These are phyloP conservation scores for Hedya salicella DNA, from an alignment of 2,888 invertebrate species.

Conservation along the genomic window DNA sequence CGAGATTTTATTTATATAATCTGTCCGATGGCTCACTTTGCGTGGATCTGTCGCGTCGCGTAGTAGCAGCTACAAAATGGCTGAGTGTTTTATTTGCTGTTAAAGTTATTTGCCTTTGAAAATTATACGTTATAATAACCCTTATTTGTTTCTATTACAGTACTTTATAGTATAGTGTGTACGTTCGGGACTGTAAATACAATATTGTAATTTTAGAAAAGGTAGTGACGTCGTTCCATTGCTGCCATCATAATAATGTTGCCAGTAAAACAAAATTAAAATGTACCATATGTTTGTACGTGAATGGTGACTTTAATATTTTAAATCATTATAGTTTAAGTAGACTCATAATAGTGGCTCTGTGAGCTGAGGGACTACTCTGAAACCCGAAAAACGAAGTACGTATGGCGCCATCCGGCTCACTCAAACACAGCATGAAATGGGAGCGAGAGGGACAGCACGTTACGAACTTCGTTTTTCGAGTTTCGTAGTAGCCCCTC, in stretches of 20 bases:
- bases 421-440: too few relatives aligned
- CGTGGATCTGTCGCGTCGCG: slow-evolving; percentile 39
- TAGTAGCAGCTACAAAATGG: slow-evolving; percentile 31
- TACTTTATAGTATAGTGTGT: not conserved
- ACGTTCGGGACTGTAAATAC: not conserved
- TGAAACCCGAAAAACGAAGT: too few relatives aligned
- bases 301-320: slow-evolving; percentile 7
- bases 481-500: too few relatives aligned
- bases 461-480: too few relatives aligned
- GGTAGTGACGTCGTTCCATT: slow-evolving; percentile 30
- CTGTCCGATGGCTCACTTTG: slow-evolving; percentile 36
- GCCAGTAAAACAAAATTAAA: slow-evolving; percentile 11
- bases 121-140: not conserved
- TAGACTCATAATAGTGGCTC: not conserved
- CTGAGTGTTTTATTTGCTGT: slow-evolving; percentile 17
- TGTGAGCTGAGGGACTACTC: too few relatives aligned
- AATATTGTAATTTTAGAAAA: slow-evolving; percentile 10
- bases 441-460: too few relatives aligned
- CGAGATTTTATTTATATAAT: slow-evolving; percentile 41
- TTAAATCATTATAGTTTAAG: not conserved
- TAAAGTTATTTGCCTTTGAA: too few relatives aligned
- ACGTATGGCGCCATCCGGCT: too few relatives aligned
- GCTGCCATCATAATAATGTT: slow-evolving; percentile 18
- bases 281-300: slow-evolving; percentile 20
- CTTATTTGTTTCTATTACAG: rapidly evolving